phyloP scores from a whole-genome alignment of 2,888 invertebrate species.

The Lordiphosa fenestrarum region DNA sequence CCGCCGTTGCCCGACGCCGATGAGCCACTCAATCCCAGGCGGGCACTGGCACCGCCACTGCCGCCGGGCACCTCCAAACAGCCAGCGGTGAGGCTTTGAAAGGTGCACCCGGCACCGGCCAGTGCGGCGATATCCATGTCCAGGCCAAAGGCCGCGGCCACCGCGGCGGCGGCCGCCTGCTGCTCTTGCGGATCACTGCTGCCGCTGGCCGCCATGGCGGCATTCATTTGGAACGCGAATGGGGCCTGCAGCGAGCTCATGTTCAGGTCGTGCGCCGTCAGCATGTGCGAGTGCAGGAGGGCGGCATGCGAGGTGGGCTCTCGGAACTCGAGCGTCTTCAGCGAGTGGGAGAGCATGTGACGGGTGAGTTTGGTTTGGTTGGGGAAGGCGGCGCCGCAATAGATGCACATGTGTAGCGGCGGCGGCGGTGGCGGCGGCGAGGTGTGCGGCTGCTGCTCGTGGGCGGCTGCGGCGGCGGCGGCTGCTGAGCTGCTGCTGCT shows the following conservation, averaged over 20 bases:
- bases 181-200: constrained; percentile 77
- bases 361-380: constrained; percentile 95
- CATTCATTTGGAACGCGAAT: constrained; percentile 80
- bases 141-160: constrained; percentile 75
- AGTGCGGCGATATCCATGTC: constrained; percentile 76
- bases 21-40: constrained; percentile 32
- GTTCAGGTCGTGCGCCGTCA: constrained; percentile 77
- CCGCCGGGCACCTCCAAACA: constrained; percentile 60
- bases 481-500: constrained; percentile 62
- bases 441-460: constrained; percentile 71
- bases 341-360: constrained; percentile 93
- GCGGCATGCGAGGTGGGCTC: constrained; percentile 83
- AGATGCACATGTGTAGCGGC: constrained; percentile 86
- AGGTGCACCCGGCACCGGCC: constrained; percentile 64
- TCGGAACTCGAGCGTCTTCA: constrained; percentile 92
- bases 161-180: constrained; percentile 75
- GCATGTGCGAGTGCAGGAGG: constrained; percentile 84
- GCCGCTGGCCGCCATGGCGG: constrained; percentile 74
- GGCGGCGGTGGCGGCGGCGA: constrained; percentile 57
- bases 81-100: constrained; percentile 61
- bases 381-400: constrained; percentile 93
- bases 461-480: constrained; percentile 53
- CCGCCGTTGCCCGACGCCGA: constrained; percentile 41
- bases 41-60: constrained; percentile 50
- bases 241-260: constrained; percentile 77